Evolutionary conservation across 35 echinoderm and acorn worm genomes (phyloP), one percentile per base, ranked within the genome.

Genomic region (Diadema setosum): DNA sequence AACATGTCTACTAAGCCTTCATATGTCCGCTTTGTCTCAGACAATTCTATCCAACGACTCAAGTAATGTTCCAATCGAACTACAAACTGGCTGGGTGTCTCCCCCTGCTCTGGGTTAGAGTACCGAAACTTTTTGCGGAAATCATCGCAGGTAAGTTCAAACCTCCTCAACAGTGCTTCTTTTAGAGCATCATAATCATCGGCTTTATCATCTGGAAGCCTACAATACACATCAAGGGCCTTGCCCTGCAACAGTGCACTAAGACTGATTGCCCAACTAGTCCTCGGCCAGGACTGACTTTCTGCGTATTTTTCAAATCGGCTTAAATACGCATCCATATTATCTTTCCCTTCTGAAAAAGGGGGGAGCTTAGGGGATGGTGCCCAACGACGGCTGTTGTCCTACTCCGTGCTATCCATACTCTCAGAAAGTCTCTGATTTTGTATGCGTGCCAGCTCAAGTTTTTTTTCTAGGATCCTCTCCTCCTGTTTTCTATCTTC

Each of bases 241-340:
- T 93, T 89, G 15, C 94, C 94, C 2, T 50, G 88, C 27, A 97
- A 58, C 20, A 89, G 39, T 6, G 89, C 81, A 82, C 44, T 59
- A 14, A 97, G 46, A 70, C 82, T 83, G 31, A 90, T 57, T 15
- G 86, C 78, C 90, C 94, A 92, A 23, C 81, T 42, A 15, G 76
- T 58, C 4, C 45, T 46, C 6, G 35, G 41, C 94, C 90, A 97
- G 42, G 81, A 70, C 42, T 82, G 57, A 15, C 40, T 58, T 5
- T 1, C 58, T 29, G 90, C 90, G 84, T 82, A 89, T 42, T 83
- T 81, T 40, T 97, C 90, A 76, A 97, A 93, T 40, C 87, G 65
- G 55, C 67, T 32, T 23, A 97, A 46, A 29, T 97, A 93, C 7
- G 82, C 94, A 76, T 97, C 94, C 39, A 97, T 82, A 36, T 93